Evolutionary conservation across 1,140 invertebrate species (phyloP), one percentile per base, ranked within the genome.

Genomic region (Colletes gigas): DNA sequence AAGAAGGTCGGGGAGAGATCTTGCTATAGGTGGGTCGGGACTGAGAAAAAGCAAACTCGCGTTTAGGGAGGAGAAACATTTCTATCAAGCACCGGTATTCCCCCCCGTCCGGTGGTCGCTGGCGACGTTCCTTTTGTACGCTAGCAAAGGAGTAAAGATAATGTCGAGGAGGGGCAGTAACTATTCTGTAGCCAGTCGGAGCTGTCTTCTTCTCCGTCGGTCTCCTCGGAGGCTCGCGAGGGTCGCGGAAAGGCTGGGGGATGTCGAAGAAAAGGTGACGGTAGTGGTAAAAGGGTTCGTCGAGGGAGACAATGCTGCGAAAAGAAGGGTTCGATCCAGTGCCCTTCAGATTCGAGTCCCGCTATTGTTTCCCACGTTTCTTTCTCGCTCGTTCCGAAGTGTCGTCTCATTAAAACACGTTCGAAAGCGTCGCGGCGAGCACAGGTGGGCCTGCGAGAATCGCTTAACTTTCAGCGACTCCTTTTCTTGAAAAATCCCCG

Each of bases 311-410:
- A 90, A 90, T 89, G 83, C 83, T 65, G 21, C 19, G 19, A 39
- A 55, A 81, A 81, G 82, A 84, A 81, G 88, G 89, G 87, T 86
- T 91, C 88, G 88, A 90, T 90, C 89, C 88, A 90, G 88, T 88
- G 87, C 88, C 90, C 90, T 92, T 92, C 87, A 91, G 88, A 91
- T 92, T 90, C 88, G 88, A 89, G 83, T 81, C 85, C 41, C 79
- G 76, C 81, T 78, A 91, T 92, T 91, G 90, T 91, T 89, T 88
- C 72, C 69, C 78, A 82, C 84, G 79, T 85, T 84, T 82, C 78
- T 82, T 83, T 71, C 44, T 72, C 75, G 54, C 67, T 62, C 81
- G 60, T 67, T 54, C 72, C 60, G 21, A 47, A 77, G 73, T 60
- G 79, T 65, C 68, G 60, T 83, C 75, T 83, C 81, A 55, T 73